Evolutionary conservation across 1,140 invertebrate genomes (phyloP), one percentile per base, ranked within the genome.

Genomic region (Globodera ellingtonae): DNA sequence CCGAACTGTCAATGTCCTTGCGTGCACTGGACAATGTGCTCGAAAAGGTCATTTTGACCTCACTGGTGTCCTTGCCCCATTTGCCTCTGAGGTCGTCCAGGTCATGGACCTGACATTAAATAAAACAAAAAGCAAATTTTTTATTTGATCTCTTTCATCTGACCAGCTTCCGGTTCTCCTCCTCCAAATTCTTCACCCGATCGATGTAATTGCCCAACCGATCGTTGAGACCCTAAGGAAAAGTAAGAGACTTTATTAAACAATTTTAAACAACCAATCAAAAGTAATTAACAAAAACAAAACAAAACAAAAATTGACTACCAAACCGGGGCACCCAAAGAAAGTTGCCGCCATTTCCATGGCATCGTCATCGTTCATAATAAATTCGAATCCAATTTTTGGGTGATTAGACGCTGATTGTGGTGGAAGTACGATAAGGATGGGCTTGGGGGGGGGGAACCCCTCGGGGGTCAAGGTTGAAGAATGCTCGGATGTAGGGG

Each of bases 121-220:
- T 35, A 35, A 35, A 35, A 35, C 35, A 35, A 35, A 35, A 35
- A 35, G 3, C 35, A 35, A n/a, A n/a, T n/a, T 35, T 35, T 35
- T 35, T 35, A 35, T 35, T 35, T 35, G 35, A 35, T 35, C 35
- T 35, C n/a, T n/a, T 35, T 35, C 35, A 35, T 13, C 18, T 62
- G 46, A 89, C 87, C 35, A 89, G 78, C 79, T 89, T 89, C 21
- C 88, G 69, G 71, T 89, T 89, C 74, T 89, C 89, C 73, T 89
- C 86, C 69, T 89, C 89, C 65, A 90, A 82, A 35, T 85, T 89
- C 79, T 89, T 89, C 44, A 89, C 88, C 59, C 88, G 83, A 75
- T 89, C 88, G 52, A 89, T 89, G 82, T 89, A 89, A 73, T 89
- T 89, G 66, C 86, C 88, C 65, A 89, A 84, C 71, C 88, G 86